Evolutionary conservation across 2,797 vertebrate genomes (phyloP).

Genomic region (Masticophis lateralis): DNA sequence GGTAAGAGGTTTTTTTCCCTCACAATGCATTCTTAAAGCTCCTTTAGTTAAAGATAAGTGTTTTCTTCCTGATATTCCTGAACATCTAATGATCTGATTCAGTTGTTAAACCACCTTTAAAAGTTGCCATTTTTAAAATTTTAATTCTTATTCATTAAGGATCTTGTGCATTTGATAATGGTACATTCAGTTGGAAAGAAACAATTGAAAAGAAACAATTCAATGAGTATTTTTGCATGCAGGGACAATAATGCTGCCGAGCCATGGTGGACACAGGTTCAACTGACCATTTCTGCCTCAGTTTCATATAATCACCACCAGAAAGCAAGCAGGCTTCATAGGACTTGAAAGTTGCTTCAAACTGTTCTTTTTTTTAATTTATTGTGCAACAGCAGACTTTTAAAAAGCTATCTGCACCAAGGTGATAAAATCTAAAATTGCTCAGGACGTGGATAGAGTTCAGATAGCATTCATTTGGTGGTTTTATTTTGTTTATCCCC

Average conservation of each 20-base stretch:
- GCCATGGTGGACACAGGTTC: background rate
- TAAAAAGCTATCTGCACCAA: too few species aligned
- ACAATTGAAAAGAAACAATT: background rate
- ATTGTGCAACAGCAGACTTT: background rate
- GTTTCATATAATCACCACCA: background rate
- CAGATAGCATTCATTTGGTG: background rate
- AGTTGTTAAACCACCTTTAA: background rate
- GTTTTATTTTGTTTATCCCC: background rate
- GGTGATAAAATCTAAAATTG: background rate
- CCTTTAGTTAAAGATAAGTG: background rate
- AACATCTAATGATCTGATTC: background rate
- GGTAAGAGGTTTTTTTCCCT: constrained; percentile 66
- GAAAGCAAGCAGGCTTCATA: background rate
- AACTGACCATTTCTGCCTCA: background rate
- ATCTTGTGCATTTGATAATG: background rate
- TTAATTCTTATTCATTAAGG: background rate
- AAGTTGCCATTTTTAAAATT: background rate
- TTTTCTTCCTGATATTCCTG: background rate
- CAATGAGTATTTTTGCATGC: background rate
- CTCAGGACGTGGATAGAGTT: background rate
- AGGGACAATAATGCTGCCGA: background rate
- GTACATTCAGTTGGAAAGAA: background rate
- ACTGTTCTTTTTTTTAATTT: background rate
- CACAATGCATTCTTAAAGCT: background rate
- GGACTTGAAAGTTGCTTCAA: background rate